Evolutionary conservation across 2,888 invertebrate species (phyloP), one percentile per base, ranked within the genome.

Genomic region (Endomychus coccineus): DNA sequence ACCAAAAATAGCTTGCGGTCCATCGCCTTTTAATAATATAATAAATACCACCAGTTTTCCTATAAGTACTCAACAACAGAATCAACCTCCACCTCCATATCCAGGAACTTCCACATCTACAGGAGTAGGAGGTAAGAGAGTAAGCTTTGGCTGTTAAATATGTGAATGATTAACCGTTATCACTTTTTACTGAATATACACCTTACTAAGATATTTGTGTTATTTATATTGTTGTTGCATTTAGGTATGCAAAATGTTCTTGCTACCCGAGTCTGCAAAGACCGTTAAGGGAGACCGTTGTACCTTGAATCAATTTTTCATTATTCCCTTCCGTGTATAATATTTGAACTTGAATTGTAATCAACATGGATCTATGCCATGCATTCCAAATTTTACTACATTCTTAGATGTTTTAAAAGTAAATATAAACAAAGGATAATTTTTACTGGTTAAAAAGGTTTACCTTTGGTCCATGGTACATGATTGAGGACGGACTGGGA

Each of bases 21-120:
- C 79, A 1, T 77, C 78, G 4, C 79, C 80, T 4, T 78, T 80
- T 56, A 73, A 61, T 39, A 56, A 51, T 36, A 38, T 58, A 15
- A 41, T 49, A 3, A 53, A 55, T 1, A 58, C 53, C 36, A 50
- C 50, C 4, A 46, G 45, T 6, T 42, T 51, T 13, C 48, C 51
- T 52, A 62, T 9, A 55, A 67, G 68, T 59, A 9, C 64, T 44
- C 41, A 62, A 62, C 38, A 71, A 64, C 62, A 1, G 53, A 55
- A 9, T 39, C 51, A 37, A 14, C 60, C 6, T 36, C 62, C 25
- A 50, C 52, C 10, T 55, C 50, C 46, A 42, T 64, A 30, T 55
- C 62, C 40, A 63, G 69, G n/a, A 46, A 64, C 1, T 64, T 68
- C 42, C 37, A 39, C 44, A 9, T 27, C 36, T 16, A 27, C 30